phyloP scores from a whole-genome alignment of 1,140 invertebrate genomes.

The Wasmannia auropunctata region DNA sequence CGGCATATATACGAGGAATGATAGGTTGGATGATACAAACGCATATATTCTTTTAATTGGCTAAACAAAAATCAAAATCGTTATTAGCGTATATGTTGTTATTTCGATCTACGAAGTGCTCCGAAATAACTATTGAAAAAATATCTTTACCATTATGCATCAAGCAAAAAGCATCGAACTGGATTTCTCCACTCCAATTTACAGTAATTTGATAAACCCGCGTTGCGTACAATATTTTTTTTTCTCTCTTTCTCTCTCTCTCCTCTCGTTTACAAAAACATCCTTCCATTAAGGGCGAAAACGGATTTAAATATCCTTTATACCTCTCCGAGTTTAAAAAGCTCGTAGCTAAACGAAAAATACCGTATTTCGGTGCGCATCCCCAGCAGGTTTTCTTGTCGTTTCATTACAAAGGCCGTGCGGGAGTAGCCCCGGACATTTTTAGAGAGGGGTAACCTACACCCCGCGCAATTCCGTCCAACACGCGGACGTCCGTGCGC shows the following conservation, averaged over 20 bases:
- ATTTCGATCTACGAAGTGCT: background rate
- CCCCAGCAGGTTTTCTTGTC: background rate
- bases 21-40: too few species aligned
- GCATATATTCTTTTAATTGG: too few species aligned
- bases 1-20: background rate
- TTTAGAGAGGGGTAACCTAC: slow-evolving; percentile 22
- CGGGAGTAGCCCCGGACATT: background rate
- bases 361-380: background rate
- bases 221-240: background rate
- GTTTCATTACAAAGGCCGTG: slow-evolving; percentile 4
- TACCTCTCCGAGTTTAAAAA: background rate
- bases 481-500: slow-evolving; percentile 26
- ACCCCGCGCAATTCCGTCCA: slow-evolving; percentile 1
- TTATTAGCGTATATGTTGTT: background rate
- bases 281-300: background rate
- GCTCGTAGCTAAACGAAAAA: background rate
- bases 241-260: background rate
- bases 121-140: background rate
- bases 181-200: background rate
- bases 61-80: background rate
- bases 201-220: background rate
- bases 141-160: background rate
- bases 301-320: background rate
- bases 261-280: slow-evolving; percentile 2
- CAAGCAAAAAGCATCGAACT: background rate